Evolutionary conservation across 2,113 vertebrate genomes (phyloP).

Genomic region (Cricetomys ansorgei): DNA sequence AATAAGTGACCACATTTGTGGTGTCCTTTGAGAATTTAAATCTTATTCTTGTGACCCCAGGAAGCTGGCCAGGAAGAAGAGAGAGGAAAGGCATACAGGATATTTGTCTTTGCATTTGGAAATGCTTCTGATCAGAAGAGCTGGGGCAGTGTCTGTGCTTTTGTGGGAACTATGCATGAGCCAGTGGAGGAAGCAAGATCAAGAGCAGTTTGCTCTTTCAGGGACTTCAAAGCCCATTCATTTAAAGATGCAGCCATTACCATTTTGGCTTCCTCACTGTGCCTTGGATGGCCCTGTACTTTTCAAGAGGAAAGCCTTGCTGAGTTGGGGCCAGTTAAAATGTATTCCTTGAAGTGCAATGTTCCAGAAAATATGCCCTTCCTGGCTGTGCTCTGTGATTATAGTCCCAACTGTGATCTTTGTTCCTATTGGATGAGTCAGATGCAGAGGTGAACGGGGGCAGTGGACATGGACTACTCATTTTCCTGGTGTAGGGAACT

Average conservation of each 20-base stretch:
- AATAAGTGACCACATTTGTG: neutral
- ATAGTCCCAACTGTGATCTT: neutral
- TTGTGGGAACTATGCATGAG: slow-evolving; percentile 78
- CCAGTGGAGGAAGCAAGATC: slow-evolving; percentile 74
- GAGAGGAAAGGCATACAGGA: slow-evolving; percentile 53
- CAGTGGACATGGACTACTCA: neutral
- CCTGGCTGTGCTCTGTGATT: slow-evolving; percentile 26
- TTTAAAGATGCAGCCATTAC: slow-evolving; percentile 65
- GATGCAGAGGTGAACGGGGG: neutral
- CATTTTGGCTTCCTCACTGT: slow-evolving; percentile 63
- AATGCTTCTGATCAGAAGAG: slow-evolving; percentile 76
- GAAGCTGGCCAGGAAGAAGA: slow-evolving; percentile 70
- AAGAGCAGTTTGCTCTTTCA: slow-evolving; percentile 78
- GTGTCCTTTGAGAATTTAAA: slow-evolving; percentile 57
- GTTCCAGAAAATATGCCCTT: slow-evolving; percentile 66
- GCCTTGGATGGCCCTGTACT: slow-evolving; percentile 67
- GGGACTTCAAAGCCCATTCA: slow-evolving; percentile 78
- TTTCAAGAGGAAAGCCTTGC: slow-evolving; percentile 75
- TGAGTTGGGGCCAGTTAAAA: slow-evolving; percentile 58
- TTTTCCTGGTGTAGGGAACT: neutral
- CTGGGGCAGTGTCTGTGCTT: slow-evolving; percentile 76
- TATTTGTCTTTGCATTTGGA: slow-evolving; percentile 70
- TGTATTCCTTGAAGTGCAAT: slow-evolving; percentile 56
- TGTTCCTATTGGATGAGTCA: neutral
- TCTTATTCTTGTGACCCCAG: slow-evolving; percentile 69